These are phyloP conservation scores for Zaprionus bogoriensis DNA, from an alignment of 2,888 invertebrate species.

Conservation along the genomic window DNA sequence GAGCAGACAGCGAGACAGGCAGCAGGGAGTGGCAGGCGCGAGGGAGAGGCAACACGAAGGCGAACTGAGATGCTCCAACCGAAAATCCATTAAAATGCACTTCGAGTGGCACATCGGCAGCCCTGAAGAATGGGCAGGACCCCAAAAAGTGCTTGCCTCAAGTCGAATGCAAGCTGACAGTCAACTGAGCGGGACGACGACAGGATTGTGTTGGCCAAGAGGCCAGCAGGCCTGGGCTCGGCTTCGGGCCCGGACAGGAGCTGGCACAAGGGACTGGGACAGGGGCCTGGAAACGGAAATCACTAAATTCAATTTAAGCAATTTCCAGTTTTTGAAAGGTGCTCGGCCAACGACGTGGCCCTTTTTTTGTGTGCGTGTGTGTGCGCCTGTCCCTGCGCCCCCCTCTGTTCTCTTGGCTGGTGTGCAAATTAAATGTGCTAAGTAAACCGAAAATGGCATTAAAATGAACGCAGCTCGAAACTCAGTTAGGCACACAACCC, in stretches of 20 bases:
- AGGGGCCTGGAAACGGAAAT: slow-evolving; percentile 48
- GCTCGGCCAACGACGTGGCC: slow-evolving; percentile 19
- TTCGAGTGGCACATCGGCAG: slow-evolving; percentile 39
- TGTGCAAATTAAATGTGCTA: slow-evolving; percentile 62
- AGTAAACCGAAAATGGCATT: slow-evolving; percentile 37
- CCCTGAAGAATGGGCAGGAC: background rate
- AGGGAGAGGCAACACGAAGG: background rate
- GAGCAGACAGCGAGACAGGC: background rate
- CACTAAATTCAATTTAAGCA: slow-evolving; percentile 71
- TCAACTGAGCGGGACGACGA: background rate
- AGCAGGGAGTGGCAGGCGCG: background rate
- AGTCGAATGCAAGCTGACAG: slow-evolving; percentile 4
- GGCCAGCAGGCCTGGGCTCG: background rate
- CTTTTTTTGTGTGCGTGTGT: background rate
- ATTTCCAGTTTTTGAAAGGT: slow-evolving; percentile 66
- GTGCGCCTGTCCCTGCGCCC: background rate
- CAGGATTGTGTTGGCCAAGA: background rate
- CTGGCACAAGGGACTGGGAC: background rate
- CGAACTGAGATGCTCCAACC: slow-evolving; percentile 20
- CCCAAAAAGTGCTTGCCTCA: background rate
- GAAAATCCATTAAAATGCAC: slow-evolving; percentile 67
- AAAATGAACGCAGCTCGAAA: slow-evolving; percentile 22
- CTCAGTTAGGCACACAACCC: slow-evolving; percentile 21
- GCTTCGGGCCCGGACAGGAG: background rate
- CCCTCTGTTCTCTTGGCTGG: background rate